Conservation (phyloP, 2,888 invertebrate species). For the Pristionchus japonicus region DNA sequence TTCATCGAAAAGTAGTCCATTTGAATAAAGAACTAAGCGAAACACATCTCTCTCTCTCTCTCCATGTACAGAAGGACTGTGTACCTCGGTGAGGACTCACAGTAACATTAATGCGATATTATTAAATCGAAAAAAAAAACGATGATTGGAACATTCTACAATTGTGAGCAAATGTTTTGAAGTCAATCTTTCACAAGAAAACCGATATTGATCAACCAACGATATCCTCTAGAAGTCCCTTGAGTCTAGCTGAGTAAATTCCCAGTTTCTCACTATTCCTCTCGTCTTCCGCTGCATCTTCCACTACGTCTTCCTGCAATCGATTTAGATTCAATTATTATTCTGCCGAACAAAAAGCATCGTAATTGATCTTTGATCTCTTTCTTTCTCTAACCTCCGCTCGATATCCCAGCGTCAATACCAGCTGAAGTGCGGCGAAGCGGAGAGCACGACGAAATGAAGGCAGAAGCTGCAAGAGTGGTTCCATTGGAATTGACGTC, state of each 20-base stretch:
- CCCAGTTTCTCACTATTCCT: not conserved
- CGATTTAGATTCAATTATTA: not conserved
- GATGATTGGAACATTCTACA: too few species aligned
- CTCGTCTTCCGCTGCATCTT: not conserved
- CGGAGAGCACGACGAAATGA: not conserved
- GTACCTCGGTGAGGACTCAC: too few species aligned
- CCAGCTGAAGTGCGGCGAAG: slow-evolving; percentile 7
- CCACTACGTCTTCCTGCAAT: not conserved
- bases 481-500: too few species aligned
- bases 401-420: not conserved
- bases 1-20: too few species aligned
- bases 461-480: not conserved
- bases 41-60: too few species aligned
- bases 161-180: too few species aligned
- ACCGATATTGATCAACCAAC: not conserved
- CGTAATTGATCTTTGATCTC: not conserved
- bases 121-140: too few species aligned
- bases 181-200: too few species aligned
- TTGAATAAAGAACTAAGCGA: too few species aligned
- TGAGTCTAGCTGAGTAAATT: not conserved
- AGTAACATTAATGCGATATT: too few species aligned
- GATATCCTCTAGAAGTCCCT: not conserved
- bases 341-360: too few species aligned
- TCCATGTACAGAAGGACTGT: too few species aligned
- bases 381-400: not conserved